Evolutionary conservation across 2,797 vertebrate genomes (phyloP).

Genomic region (Varecia variegata): DNA sequence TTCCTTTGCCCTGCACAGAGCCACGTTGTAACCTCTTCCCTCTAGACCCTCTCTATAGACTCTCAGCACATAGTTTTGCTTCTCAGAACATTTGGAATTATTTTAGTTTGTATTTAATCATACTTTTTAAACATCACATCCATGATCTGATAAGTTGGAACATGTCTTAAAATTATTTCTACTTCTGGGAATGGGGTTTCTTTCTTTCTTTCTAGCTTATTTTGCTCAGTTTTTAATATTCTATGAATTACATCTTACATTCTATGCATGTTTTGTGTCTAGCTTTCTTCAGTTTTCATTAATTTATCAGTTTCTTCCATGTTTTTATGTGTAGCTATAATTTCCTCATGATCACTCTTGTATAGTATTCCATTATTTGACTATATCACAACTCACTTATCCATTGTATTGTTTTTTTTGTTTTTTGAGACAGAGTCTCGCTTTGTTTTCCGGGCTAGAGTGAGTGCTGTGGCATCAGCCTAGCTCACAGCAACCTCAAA

Average conservation of each 20-base stretch:
- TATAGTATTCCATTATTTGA: not conserved
- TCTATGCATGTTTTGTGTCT: not conserved
- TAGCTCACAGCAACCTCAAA: no score
- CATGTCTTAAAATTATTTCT: conserved; percentile 33
- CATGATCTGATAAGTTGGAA: not conserved
- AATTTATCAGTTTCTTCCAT: not conserved
- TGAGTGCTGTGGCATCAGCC: no score
- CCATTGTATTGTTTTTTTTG: not conserved
- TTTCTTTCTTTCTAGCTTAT: not conserved
- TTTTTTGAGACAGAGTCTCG: no score
- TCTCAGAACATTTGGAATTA: conserved; percentile 26
- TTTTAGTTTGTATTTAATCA: conserved; percentile 1
- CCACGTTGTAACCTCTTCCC: not conserved
- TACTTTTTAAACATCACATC: not conserved
- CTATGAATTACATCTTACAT: not conserved
- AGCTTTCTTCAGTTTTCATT: not conserved
- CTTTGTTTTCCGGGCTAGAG: no score
- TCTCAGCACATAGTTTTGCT: not conserved
- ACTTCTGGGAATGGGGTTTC: conserved; percentile 45
- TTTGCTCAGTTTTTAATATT: not conserved
- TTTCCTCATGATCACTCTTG: not conserved
- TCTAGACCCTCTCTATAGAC: not conserved
- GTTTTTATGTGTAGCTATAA: not conserved
- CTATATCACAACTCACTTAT: not conserved
- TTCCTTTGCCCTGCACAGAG: not conserved